Percentiles rank a stretch among this genome's conserved stretches.
These are phyloP conservation scores for Microcebus jonahi DNA, from an alignment of 2,113 vertebrate species.

Conservation along the genomic window DNA sequence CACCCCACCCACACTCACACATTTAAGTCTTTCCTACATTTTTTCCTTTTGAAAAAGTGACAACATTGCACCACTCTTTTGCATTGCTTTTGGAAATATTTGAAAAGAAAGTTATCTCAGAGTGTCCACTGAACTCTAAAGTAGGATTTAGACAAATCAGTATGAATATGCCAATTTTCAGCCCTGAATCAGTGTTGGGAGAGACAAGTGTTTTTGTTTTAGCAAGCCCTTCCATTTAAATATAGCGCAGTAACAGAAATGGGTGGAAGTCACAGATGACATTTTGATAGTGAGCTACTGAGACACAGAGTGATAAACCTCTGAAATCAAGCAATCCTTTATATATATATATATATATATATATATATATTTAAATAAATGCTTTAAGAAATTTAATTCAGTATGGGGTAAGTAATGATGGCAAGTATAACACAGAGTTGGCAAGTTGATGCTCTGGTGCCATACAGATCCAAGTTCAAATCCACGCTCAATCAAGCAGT, in stretches of 20 bases:
- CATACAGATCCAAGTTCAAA: background rate
- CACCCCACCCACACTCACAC: background rate
- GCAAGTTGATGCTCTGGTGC: background rate
- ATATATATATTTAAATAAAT: background rate
- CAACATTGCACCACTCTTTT: background rate
- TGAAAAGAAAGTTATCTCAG: background rate
- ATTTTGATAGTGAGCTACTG: background rate
- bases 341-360: background rate
- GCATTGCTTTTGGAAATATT: background rate
- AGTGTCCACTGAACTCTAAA: background rate
- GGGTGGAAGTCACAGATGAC: background rate
- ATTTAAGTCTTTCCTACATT: background rate
- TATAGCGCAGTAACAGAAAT: background rate
- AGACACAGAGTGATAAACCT: background rate
- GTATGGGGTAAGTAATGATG: background rate
- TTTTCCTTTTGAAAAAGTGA: background rate
- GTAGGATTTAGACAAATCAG: background rate
- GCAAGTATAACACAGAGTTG: background rate
- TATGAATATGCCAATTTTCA: background rate
- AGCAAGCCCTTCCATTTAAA: background rate
- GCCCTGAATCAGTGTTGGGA: background rate
- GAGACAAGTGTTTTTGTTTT: background rate
- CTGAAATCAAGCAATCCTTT: background rate
- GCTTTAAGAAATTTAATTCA: constrained; percentile 10
- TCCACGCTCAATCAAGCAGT: background rate